Percentiles rank a stretch among this genome's conserved stretches.
Conservation (phyloP, 2,113 vertebrate species). For the Paramisgurnus dabryanus region DNA sequence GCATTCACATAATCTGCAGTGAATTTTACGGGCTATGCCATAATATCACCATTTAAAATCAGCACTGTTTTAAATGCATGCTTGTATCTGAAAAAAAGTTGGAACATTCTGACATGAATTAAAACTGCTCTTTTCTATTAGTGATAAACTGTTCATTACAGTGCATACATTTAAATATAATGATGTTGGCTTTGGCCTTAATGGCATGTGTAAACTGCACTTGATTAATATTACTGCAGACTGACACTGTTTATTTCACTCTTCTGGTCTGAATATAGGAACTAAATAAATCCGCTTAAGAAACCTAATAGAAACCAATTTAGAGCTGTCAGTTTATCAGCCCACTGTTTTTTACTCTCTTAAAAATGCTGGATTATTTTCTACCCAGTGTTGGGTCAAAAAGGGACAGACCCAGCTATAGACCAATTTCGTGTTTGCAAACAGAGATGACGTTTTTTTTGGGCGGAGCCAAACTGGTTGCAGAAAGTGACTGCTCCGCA, state of each 20-base stretch:
- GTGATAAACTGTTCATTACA: constrained; percentile 47
- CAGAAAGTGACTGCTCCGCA: too few species aligned
- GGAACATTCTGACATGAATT: too few species aligned
- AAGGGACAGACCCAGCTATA: too few species aligned
- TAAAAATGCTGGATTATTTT: too few species aligned
- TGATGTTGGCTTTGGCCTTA: constrained; percentile 55
- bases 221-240: constrained; percentile 62
- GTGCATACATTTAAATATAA: constrained; percentile 49
- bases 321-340: constrained; percentile 57
- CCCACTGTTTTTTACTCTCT: constrained; percentile 51
- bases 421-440: too few species aligned
- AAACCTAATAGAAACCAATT: constrained; percentile 52
- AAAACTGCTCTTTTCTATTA: constrained; percentile 26
- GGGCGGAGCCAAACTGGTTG: too few species aligned
- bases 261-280: constrained; percentile 63
- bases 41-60: constrained; percentile 62
- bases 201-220: constrained; percentile 57
- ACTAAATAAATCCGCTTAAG: constrained; percentile 59
- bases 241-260: constrained; percentile 49
- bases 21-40: constrained; percentile 63
- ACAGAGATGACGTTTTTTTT: too few species aligned
- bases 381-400: too few species aligned
- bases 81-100: neutral
- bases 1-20: constrained; percentile 66
- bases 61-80: constrained; percentile 41